Evolutionary conservation across 2,797 vertebrate genomes (phyloP).

Genomic region (Rhinoraja longicauda): DNA sequence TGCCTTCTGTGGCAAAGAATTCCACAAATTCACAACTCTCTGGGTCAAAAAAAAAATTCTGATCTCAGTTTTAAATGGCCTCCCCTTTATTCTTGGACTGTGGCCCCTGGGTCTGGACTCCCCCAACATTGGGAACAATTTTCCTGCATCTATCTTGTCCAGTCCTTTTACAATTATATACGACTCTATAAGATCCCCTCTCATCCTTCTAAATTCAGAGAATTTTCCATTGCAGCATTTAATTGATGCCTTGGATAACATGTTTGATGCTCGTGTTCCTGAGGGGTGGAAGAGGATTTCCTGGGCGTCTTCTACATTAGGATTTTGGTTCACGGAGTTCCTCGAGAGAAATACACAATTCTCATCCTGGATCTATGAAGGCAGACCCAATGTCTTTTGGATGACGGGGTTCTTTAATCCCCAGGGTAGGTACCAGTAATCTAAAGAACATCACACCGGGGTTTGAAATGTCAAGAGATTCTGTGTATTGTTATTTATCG

Average conservation of each 20-base stretch:
- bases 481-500: background rate
- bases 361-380: constrained; percentile 66
- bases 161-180: too few species aligned
- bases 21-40: too few species aligned
- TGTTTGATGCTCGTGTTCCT: constrained; percentile 74
- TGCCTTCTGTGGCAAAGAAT: too few species aligned
- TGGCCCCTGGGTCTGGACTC: too few species aligned
- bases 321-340: constrained; percentile 81
- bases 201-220: background rate
- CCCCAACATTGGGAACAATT: too few species aligned
- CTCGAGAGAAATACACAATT: constrained; percentile 74
- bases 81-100: too few species aligned
- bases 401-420: constrained; percentile 84
- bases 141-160: too few species aligned
- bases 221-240: constrained; percentile 54
- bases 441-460: too few species aligned
- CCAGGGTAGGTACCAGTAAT: constrained; percentile 58
- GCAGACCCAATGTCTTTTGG: constrained; percentile 73
- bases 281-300: constrained; percentile 70
- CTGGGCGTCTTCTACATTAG: constrained; percentile 76
- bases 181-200: too few species aligned
- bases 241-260: constrained; percentile 71
- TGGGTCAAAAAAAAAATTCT: too few species aligned
- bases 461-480: too few species aligned
- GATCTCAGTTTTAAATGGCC: too few species aligned